Base-by-base conservation (phyloP, 2,888 invertebrate species). In the Brachyopa scutellaris region DNA sequence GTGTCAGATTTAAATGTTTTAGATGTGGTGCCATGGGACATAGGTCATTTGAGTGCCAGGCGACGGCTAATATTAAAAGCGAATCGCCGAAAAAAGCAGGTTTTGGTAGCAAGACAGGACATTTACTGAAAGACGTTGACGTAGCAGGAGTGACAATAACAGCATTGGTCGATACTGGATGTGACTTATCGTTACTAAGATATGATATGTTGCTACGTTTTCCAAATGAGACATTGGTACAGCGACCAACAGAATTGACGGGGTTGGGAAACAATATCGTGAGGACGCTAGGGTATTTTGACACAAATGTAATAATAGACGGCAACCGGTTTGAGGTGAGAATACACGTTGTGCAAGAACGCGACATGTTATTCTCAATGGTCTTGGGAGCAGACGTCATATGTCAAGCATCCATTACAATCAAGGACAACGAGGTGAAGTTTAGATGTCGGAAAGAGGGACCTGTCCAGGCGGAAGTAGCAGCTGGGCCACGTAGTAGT, bases 281-380 rank as follows among this genome's bases (percentile, higher is more conserved):
- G 8, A 40, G 11, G 19, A 74, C 66, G 3, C 2, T 64, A 2
- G 73, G 73, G 21, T 74, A 66, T 42, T 74, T 74, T 1, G 66
- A 76, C 8, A 31, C 49, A n/a, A 40, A 13, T 9, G 15, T 76
- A 1, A 19, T 9, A 0, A 51, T 66, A 2, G 76, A 67, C 6
- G 19, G 7, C n/a, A 45, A 36, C 4, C 15, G 29, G 7, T 67
- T 61, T 13, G 51, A 59, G 4, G 38, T 45, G 11, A 59, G 69
- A 7, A 7, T 69, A 8, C 69, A 77, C 55, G 62, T 69, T 2
- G 55, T 69, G 31, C 59, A 40, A 13, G 55, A 69, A 78, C 40
- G 70, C 29, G 57, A 72, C 5, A 57, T 67, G 38, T 9, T 42
- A 36, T 74, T 74, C n/a, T 31, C 42, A 6, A 21, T 66, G 21